A percentile compares a stretch with the other conserved stretches of the same genome.
phyloP scores from a whole-genome alignment of 1,140 invertebrate genomes.

The Bombus confusus region DNA sequence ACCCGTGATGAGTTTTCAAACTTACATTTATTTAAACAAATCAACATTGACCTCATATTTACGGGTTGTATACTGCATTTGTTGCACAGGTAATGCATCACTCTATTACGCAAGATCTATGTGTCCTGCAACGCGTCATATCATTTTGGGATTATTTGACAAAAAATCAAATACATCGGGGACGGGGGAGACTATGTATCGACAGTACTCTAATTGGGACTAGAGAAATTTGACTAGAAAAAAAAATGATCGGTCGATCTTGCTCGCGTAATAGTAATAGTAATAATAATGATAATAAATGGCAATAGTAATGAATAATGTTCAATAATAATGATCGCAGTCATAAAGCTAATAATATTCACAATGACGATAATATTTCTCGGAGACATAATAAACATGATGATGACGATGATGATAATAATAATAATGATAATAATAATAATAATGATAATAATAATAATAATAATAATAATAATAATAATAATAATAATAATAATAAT shows the following conservation, averaged over 20 bases:
- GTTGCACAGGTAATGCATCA: constrained; percentile 79
- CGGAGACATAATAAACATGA: constrained; percentile 46
- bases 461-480: constrained; percentile 26
- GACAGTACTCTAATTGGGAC: constrained; percentile 61
- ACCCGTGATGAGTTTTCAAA: constrained; percentile 73
- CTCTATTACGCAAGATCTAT: constrained; percentile 78
- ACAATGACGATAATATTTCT: constrained; percentile 28
- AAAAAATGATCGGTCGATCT: constrained; percentile 42
- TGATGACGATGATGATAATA: constrained; percentile 16
- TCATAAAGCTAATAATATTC: constrained; percentile 29
- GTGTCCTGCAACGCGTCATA: constrained; percentile 74
- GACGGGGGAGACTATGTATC: constrained; percentile 61
- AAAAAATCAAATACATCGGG: constrained; percentile 63
- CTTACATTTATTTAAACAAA: constrained; percentile 84
- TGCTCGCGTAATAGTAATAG: constrained; percentile 50
- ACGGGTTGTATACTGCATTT: constrained; percentile 81
- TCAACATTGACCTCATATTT: constrained; percentile 83
- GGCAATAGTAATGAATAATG: constrained; percentile 49
- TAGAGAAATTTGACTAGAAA: constrained; percentile 62
- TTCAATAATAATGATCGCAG: constrained; percentile 25
- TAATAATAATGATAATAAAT: constrained; percentile 50
- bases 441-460: constrained; percentile 29
- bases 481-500: constrained; percentile 28
- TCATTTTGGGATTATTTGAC: constrained; percentile 65
- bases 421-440: constrained; percentile 50